Percentiles rank a stretch among this genome's conserved stretches.
phyloP scores from a whole-genome alignment of 2,888 invertebrate genomes.

The Aphodius sticticus region DNA sequence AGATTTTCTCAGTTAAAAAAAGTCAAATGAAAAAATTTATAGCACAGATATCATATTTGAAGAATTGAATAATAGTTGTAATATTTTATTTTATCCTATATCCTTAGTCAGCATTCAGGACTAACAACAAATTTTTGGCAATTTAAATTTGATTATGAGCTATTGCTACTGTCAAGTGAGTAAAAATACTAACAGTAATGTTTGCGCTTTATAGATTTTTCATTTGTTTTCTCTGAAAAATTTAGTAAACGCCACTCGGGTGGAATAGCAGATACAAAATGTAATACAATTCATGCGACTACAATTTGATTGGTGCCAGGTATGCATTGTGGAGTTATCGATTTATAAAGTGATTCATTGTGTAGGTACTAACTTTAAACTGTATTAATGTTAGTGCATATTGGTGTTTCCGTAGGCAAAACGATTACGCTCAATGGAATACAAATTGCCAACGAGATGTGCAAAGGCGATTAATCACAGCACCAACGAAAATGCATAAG shows the following conservation, averaged over 20 bases:
- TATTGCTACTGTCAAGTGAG: no score
- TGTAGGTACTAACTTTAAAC: background rate
- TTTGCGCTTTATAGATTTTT: no score
- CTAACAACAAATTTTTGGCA: no score
- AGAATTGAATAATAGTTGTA: no score
- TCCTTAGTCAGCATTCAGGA: no score
- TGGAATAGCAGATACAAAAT: background rate
- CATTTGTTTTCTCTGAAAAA: no score
- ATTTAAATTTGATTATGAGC: no score
- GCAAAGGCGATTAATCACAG: background rate
- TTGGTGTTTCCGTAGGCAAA: background rate
- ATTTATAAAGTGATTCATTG: slow-evolving; percentile 4
- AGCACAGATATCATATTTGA: no score
- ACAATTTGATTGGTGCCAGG: background rate
- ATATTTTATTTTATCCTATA: no score
- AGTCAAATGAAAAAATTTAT: no score
- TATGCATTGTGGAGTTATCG: background rate
- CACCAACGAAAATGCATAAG: background rate
- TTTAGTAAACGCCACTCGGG: background rate
- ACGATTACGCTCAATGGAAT: background rate
- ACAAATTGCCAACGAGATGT: background rate
- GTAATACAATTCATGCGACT: background rate
- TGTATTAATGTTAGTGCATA: slow-evolving; percentile 4
- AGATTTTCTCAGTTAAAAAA: no score
- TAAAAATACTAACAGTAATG: no score